Evolutionary conservation across 2,888 invertebrate species (phyloP).

Genomic region (Megalurothrips usitatus): DNA sequence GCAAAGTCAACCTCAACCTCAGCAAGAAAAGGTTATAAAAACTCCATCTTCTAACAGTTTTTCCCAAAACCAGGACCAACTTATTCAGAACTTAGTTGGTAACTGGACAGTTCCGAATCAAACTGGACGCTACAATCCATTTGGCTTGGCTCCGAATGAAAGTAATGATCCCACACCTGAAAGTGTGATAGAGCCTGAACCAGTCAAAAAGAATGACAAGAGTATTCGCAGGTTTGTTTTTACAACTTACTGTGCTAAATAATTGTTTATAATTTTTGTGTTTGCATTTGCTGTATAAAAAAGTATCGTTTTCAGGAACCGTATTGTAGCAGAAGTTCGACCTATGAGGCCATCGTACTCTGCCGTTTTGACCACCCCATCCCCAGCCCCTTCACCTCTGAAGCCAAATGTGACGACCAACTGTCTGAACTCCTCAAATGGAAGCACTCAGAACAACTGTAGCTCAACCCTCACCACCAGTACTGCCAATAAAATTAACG

Average conservation of each 20-base stretch:
- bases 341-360: conserved; percentile 84
- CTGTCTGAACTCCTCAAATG: not conserved
- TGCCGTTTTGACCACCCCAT: conserved; percentile 67
- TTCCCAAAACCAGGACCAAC: conserved; percentile 45
- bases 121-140: conserved; percentile 68
- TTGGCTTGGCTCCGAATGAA: conserved; percentile 50
- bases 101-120: conserved; percentile 65
- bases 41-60: not conserved
- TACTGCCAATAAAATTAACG: not conserved
- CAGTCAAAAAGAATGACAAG: conserved; percentile 23
- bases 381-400: conserved; percentile 44
- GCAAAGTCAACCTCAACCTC: not conserved
- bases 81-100: conserved; percentile 66
- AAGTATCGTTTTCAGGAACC: not conserved
- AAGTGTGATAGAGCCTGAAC: conserved; percentile 33
- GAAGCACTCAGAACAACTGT: not conserved
- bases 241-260: no score
- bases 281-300: no score
- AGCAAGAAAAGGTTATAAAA: not conserved
- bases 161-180: conserved; percentile 26
- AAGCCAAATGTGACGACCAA: conserved; percentile 42
- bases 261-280: no score
- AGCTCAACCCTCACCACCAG: not conserved
- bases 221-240: conserved; percentile 26
- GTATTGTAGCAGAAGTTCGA: conserved; percentile 47